phyloP scores from a whole-genome alignment of 2,113 vertebrate genomes.

The Manacus vitellinus region DNA sequence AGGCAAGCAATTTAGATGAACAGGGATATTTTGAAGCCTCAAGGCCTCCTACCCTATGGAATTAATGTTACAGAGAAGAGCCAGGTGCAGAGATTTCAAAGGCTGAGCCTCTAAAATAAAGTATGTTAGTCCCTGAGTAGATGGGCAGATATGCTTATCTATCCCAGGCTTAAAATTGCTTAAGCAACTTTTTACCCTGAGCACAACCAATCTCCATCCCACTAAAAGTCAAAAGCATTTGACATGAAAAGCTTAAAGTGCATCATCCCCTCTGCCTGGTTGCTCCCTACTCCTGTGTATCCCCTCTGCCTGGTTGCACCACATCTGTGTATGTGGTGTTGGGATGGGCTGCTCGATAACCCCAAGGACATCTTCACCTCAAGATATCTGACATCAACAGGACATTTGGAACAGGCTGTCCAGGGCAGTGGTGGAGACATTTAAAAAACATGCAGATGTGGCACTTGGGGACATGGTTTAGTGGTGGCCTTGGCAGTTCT shows the following conservation, averaged over 20 bases:
- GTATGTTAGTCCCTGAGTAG: background rate
- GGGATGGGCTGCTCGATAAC: background rate
- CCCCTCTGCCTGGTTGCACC: background rate
- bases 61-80: background rate
- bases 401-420: background rate
- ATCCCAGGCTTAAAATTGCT: background rate
- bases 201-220: background rate
- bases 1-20: background rate
- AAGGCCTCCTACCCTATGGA: background rate
- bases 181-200: background rate
- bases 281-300: background rate
- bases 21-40: background rate
- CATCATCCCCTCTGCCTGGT: background rate
- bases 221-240: background rate
- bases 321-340: fast-evolving
- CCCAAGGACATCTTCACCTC: background rate
- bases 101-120: background rate
- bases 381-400: background rate
- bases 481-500: background rate
- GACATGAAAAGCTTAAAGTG: fast-evolving
- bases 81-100: background rate
- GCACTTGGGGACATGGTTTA: fast-evolving
- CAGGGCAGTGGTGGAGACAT: background rate
- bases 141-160: background rate
- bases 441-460: background rate